Evolutionary conservation across 2,797 vertebrate species (phyloP).

Genomic region (Halcyon leucocephala): DNA sequence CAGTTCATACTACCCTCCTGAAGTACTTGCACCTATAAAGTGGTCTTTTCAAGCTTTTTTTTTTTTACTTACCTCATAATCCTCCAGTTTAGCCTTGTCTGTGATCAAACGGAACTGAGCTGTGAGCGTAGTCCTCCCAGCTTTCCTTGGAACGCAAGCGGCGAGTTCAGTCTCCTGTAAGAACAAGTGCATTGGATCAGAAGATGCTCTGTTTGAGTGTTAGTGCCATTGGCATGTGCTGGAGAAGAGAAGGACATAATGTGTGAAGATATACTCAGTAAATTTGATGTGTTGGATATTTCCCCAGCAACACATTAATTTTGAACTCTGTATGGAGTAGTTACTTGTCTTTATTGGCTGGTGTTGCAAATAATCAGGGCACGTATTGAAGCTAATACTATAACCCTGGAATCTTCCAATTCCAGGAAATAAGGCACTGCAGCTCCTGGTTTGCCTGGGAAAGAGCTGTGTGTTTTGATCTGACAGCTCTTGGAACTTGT

Average conservation of each 20-base stretch:
- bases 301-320: not conserved
- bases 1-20: not conserved
- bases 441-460: not conserved
- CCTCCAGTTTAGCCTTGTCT: not conserved
- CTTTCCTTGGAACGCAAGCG: not conserved
- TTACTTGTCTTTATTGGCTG: not conserved
- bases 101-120: not conserved
- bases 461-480: not conserved
- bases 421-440: not conserved
- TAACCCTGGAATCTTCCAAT: not conserved
- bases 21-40: not conserved
- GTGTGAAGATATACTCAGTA: not conserved
- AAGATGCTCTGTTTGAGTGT: not conserved
- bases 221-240: not conserved
- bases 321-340: not conserved
- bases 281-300: not conserved
- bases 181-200: not conserved
- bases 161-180: not conserved
- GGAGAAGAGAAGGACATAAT: not conserved
- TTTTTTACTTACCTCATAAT: rapidly evolving
- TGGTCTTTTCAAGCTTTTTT: not conserved
- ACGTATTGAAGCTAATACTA: not conserved
- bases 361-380: not conserved
- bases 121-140: not conserved
- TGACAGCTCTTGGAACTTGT: not conserved